Percentiles rank a stretch among this genome's conserved stretches.
These are phyloP conservation scores for Steinernema khuongi DNA, from an alignment of 1,140 invertebrate genomes.

Conservation along the genomic window DNA sequence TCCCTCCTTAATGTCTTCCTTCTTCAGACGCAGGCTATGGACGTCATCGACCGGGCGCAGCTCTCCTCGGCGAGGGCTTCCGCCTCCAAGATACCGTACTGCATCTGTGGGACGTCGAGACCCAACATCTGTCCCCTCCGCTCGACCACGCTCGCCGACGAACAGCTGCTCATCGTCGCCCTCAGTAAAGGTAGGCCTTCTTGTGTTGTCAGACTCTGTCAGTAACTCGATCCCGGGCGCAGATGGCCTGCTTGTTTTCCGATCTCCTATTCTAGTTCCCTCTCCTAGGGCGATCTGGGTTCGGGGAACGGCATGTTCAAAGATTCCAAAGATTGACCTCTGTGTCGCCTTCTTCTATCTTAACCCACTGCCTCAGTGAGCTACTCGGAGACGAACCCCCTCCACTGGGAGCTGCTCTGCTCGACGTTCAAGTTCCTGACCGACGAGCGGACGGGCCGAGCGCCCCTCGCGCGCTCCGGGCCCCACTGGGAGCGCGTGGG, in stretches of 20 bases:
- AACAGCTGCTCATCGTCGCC: constrained; percentile 16
- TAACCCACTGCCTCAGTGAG: background rate
- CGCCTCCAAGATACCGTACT: constrained; percentile 4
- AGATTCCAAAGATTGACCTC: no score
- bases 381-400: constrained; percentile 9
- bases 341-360: background rate
- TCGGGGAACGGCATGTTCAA: no score
- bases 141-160: constrained; percentile 15
- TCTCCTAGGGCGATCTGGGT: no score
- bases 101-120: background rate
- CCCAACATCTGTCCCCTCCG: background rate
- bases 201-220: no score
- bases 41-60: background rate
- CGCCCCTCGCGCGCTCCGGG: background rate
- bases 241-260: no score
- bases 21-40: constrained; percentile 10
- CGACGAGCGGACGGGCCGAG: constrained; percentile 1
- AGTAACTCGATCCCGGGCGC: no score
- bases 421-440: background rate
- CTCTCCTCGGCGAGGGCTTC: background rate
- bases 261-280: no score
- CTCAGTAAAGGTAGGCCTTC: constrained; percentile 10
- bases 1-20: no score
- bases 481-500: constrained; percentile 11
- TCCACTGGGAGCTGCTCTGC: constrained; percentile 15